Evolutionary conservation across 2,797 vertebrate species (phyloP).

Genomic region (Macroramphosus scolopax): DNA sequence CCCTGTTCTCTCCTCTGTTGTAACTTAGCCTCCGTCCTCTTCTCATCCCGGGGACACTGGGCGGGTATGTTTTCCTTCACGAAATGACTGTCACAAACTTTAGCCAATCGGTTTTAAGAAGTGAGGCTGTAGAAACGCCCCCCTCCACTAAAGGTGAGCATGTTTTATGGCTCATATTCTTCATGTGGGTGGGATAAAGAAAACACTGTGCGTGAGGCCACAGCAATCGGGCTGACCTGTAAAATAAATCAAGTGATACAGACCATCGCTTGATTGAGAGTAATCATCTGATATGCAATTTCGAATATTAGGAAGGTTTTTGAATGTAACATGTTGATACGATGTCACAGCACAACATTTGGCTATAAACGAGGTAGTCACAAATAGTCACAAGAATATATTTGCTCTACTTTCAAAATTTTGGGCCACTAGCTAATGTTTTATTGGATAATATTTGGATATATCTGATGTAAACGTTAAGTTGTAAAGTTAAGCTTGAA

Average conservation of each 20-base stretch:
- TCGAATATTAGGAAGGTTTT: too few species aligned
- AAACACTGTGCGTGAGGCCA: fast-evolving
- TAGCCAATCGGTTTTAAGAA: slow-evolving; percentile 30
- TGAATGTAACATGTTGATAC: too few species aligned
- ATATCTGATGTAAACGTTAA: not conserved
- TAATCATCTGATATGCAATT: too few species aligned
- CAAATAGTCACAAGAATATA: too few species aligned
- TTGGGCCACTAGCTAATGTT: too few species aligned
- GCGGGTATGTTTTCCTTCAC: slow-evolving; percentile 59
- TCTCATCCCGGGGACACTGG: slow-evolving; percentile 58
- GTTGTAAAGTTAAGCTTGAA: too few species aligned
- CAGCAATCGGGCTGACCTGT: not conserved
- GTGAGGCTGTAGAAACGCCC: slow-evolving; percentile 2
- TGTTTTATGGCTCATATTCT: not conserved
- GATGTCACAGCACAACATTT: too few species aligned
- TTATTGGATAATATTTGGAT: not conserved
- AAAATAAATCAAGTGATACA: not conserved
- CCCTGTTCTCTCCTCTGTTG: slow-evolving; percentile 62
- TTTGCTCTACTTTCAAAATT: too few species aligned
- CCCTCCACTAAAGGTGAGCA: not conserved
- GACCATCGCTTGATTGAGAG: too few species aligned
- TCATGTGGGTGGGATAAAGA: not conserved
- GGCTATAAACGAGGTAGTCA: too few species aligned
- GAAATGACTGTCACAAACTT: slow-evolving; percentile 26
- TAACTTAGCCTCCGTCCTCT: slow-evolving; percentile 31